Conservation (phyloP, 2,113 vertebrate species). For the Hyperopisus bebe region DNA sequence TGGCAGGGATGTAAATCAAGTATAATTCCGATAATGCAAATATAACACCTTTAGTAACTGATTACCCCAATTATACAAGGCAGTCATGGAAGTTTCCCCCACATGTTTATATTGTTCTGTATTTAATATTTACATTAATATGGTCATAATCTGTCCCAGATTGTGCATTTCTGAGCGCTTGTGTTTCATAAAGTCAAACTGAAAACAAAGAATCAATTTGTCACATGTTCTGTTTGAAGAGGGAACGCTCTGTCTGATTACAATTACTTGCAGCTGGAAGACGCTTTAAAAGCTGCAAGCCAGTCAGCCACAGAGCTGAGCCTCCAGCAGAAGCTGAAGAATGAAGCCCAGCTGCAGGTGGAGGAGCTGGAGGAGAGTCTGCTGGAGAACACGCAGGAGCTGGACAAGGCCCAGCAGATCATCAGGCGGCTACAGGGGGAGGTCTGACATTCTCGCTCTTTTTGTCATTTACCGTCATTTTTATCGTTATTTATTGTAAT, state of each 20-base stretch:
- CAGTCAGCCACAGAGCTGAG: conserved; percentile 43
- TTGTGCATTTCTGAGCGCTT: neutral
- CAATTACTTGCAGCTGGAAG: conserved; percentile 42
- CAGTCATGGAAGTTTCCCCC: neutral
- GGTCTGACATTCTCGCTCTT: conserved; percentile 33
- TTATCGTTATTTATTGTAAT: neutral
- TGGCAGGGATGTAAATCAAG: neutral
- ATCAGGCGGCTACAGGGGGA: conserved; percentile 58
- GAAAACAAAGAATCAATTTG: neutral
- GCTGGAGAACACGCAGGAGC: conserved; percentile 60
- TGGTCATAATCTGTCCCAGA: neutral
- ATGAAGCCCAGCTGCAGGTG: conserved; percentile 49
- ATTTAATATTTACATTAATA: neutral
- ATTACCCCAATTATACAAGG: neutral
- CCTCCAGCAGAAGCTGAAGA: conserved; percentile 59
- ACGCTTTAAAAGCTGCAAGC: conserved; percentile 40
- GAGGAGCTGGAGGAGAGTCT: conserved; percentile 62
- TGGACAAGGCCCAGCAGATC: conserved; percentile 40
- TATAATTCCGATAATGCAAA: neutral
- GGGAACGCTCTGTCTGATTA: neutral
- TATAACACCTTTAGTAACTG: neutral
- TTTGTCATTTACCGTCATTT: neutral
- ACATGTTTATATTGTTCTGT: neutral
- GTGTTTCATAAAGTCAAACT: neutral
- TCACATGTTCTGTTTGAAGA: neutral